These are phyloP conservation scores for Ptychoptera albimana DNA, from an alignment of 2,888 invertebrate genomes.

Conservation along the genomic window DNA sequence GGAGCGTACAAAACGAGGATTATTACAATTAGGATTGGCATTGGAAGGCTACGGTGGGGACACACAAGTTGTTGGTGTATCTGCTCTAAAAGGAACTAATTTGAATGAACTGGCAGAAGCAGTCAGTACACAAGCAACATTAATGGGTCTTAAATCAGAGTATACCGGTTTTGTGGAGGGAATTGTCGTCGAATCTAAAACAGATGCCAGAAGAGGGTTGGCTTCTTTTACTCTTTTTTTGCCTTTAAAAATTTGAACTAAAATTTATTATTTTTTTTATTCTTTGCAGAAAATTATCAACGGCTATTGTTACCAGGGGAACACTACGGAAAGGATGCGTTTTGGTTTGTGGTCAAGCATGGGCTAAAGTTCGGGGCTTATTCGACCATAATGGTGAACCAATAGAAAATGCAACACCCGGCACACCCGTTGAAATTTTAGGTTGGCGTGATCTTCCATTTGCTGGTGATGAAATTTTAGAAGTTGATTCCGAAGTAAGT, in stretches of 20 bases:
- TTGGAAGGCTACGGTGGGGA: slow-evolving; percentile 86
- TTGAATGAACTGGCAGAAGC: slow-evolving; percentile 67
- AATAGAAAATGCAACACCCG: slow-evolving; percentile 52
- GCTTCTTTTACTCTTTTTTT: slow-evolving; percentile 6
- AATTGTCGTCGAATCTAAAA: slow-evolving; percentile 72
- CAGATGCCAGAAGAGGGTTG: slow-evolving; percentile 49
- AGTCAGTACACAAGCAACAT: slow-evolving; percentile 64
- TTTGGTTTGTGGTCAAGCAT: slow-evolving; percentile 68
- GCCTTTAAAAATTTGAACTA: too few species aligned
- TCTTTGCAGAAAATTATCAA: slow-evolving; percentile 54
- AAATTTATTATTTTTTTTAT: slow-evolving; percentile 1
- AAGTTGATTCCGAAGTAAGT: slow-evolving; percentile 67
- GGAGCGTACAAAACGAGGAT: slow-evolving; percentile 56
- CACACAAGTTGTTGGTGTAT: slow-evolving; percentile 77
- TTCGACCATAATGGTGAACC: slow-evolving; percentile 58
- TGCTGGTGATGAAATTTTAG: slow-evolving; percentile 75
- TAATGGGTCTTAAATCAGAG: slow-evolving; percentile 76
- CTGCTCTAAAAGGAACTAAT: slow-evolving; percentile 73
- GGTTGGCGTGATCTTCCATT: slow-evolving; percentile 85
- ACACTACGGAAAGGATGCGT: slow-evolving; percentile 61
- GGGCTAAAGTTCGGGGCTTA: slow-evolving; percentile 70
- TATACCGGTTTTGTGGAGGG: slow-evolving; percentile 75
- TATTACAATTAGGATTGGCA: slow-evolving; percentile 62
- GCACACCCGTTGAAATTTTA: slow-evolving; percentile 63
- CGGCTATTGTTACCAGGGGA: slow-evolving; percentile 71